Evolutionary conservation across 2,797 vertebrate species (phyloP).

Genomic region (Silurus lanzhouensis): DNA sequence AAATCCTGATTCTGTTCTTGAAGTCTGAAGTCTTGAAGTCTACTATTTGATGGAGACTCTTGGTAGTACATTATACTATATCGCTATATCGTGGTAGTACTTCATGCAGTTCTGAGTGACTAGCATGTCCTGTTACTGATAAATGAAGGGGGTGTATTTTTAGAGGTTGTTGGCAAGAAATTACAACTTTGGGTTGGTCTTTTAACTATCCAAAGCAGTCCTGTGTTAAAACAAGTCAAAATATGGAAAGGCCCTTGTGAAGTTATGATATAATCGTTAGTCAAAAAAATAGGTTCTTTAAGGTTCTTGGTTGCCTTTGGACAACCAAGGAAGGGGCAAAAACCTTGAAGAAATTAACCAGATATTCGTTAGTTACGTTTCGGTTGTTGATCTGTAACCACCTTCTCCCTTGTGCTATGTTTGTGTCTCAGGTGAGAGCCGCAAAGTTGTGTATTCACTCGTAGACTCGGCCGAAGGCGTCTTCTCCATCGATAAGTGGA

Average conservation of each 20-base stretch:
- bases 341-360: not conserved
- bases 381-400: not conserved
- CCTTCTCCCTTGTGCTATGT: not conserved
- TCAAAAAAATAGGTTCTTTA: not conserved
- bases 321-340: not conserved
- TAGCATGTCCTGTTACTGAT: no score
- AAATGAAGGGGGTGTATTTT: not conserved
- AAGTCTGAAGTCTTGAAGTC: no score
- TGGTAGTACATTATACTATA: not conserved
- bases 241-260: not conserved
- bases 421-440: conserved; percentile 78
- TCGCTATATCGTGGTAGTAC: no score
- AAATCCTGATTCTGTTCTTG: not conserved
- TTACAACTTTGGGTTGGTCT: not conserved
- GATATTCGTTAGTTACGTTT: not conserved
- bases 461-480: conserved; percentile 80
- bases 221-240: not conserved
- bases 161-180: not conserved
- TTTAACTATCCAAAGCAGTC: not conserved
- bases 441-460: conserved; percentile 87
- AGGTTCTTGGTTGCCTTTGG: not conserved
- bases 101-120: no score
- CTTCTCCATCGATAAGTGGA: conserved; percentile 89
- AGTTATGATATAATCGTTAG: not conserved
- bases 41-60: not conserved